Evolutionary conservation across 2,797 vertebrate genomes (phyloP).

Genomic region (Philypnodon macrostomus): DNA sequence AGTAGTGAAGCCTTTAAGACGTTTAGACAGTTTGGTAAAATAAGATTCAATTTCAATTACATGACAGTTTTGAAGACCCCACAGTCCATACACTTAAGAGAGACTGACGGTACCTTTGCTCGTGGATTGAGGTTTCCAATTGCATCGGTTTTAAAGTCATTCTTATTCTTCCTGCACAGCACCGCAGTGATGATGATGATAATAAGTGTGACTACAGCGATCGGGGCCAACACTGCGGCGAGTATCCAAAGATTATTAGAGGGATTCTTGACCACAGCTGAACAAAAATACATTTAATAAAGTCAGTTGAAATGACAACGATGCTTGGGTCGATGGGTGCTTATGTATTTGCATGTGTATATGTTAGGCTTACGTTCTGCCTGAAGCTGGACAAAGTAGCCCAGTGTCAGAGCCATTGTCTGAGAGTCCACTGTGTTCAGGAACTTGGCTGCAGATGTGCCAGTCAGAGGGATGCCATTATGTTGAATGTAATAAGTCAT

Average conservation of each 20-base stretch:
- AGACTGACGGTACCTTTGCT: slow-evolving; percentile 82
- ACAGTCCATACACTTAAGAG: background rate
- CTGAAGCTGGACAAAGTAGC: slow-evolving; percentile 94
- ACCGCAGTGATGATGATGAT: slow-evolving; percentile 97
- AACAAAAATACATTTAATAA: slow-evolving; percentile 9
- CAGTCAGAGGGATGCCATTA: slow-evolving; percentile 84
- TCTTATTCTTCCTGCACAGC: slow-evolving; percentile 97
- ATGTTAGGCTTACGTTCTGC: slow-evolving; percentile 88
- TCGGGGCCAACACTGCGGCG: slow-evolving; percentile 92
- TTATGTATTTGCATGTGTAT: no score
- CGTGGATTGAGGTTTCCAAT: slow-evolving; percentile 92
- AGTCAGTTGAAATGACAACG: background rate
- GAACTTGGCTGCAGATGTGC: slow-evolving; percentile 90
- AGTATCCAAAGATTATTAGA: slow-evolving; percentile 99
- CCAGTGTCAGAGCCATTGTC: slow-evolving; percentile 93
- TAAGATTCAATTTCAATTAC: background rate
- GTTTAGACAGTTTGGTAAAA: background rate
- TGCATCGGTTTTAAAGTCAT: slow-evolving; percentile 92
- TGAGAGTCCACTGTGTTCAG: slow-evolving; percentile 96
- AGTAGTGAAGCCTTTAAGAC: background rate
- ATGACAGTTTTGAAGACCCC: background rate
- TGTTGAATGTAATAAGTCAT: slow-evolving; percentile 93
- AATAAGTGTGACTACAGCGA: slow-evolving; percentile 91
- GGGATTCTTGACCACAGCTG: slow-evolving; percentile 96
- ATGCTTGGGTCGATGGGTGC: slow-evolving; percentile 14